These are phyloP conservation scores for Chrysolina americana DNA, from an alignment of 2,888 invertebrate species.

Conservation along the genomic window DNA sequence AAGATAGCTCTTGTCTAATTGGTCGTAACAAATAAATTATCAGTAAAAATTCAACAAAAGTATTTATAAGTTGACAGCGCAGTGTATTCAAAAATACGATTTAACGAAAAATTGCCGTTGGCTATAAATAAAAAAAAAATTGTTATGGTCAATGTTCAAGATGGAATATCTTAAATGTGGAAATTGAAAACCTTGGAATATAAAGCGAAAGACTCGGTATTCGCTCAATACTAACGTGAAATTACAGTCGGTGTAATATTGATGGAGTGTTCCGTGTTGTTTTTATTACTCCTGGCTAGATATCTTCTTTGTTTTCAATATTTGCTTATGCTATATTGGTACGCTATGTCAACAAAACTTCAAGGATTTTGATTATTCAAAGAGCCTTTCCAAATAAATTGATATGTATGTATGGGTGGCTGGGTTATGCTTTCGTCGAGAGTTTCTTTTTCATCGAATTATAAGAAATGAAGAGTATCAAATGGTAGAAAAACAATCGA, in stretches of 20 bases:
- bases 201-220: too few relatives aligned
- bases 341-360: constrained; percentile 42
- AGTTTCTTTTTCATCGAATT: background rate
- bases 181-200: too few relatives aligned
- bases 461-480: background rate
- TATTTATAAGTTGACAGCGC: too few relatives aligned
- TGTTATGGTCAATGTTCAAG: too few relatives aligned
- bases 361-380: constrained; percentile 41
- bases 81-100: too few relatives aligned
- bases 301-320: constrained; percentile 41
- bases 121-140: too few relatives aligned
- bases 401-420: constrained; percentile 1
- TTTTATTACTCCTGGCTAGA: constrained; percentile 25
- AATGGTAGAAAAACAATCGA: background rate
- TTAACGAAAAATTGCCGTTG: too few relatives aligned
- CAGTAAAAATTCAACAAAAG: too few relatives aligned
- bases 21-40: too few relatives aligned
- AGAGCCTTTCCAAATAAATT: constrained; percentile 41
- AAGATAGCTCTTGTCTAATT: too few relatives aligned
- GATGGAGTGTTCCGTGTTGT: constrained; percentile 11
- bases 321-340: constrained; percentile 29
- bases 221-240: too few relatives aligned
- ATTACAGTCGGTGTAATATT: background rate
- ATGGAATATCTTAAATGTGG: too few relatives aligned
- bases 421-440: background rate